Percentiles rank a stretch among this genome's conserved stretches.
Evolutionary conservation across 2,797 vertebrate species (phyloP).

Genomic region (Coregonus sp.): DNA sequence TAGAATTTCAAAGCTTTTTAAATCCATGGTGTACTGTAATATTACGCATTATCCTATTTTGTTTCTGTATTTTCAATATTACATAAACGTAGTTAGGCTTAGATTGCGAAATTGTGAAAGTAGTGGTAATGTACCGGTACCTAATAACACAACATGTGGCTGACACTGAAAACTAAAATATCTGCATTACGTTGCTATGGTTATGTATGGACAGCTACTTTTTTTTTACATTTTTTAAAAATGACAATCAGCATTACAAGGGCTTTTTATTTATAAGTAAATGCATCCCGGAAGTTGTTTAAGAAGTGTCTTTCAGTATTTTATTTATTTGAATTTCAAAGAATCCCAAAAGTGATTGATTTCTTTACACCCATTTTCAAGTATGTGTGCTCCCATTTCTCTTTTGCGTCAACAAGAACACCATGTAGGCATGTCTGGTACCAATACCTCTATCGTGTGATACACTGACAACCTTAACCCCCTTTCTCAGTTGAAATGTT

Average conservation of each 20-base stretch:
- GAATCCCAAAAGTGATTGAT: constrained; percentile 56
- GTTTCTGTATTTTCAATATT: neutral
- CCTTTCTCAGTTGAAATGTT: neutral
- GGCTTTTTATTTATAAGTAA: constrained; percentile 37
- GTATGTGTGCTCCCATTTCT: constrained; percentile 27
- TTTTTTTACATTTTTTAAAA: constrained; percentile 14
- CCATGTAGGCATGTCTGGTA: constrained; percentile 9
- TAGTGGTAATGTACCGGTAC: neutral
- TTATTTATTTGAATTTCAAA: constrained; percentile 5
- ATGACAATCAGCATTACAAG: constrained; percentile 53
- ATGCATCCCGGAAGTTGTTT: constrained; percentile 13
- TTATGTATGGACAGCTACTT: neutral
- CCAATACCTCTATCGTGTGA: neutral
- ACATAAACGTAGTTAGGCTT: no score
- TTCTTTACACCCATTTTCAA: constrained; percentile 53
- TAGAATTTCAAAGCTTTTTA: no score
- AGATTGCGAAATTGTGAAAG: neutral
- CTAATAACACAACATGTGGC: constrained; percentile 10
- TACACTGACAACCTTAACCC: neutral
- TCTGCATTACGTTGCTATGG: neutral
- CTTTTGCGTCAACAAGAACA: neutral
- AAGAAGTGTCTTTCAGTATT: constrained; percentile 21
- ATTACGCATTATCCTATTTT: neutral
- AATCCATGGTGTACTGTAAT: neutral
- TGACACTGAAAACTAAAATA: constrained; percentile 1